phyloP scores from a whole-genome alignment of 2,797 vertebrate species.

The Prunella strophiata region DNA sequence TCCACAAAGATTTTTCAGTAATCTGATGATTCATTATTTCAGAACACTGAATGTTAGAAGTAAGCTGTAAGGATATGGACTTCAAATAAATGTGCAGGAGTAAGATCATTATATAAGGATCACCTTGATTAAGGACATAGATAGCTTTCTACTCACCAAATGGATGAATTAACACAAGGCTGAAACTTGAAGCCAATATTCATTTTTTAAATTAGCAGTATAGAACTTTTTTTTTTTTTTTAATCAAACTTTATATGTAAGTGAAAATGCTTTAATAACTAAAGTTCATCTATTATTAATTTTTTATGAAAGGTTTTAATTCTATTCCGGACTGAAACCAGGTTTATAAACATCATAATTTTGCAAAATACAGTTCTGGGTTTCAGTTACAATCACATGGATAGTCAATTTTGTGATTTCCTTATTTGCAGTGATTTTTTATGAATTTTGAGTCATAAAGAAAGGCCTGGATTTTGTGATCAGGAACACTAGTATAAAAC shows the following conservation, averaged over 20 bases:
- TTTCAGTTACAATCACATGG: not conserved
- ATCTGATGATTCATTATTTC: not conserved
- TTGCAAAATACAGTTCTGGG: not conserved
- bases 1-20: not conserved
- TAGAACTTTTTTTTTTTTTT: fast-evolving
- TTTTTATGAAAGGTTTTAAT: fast-evolving
- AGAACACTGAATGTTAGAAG: not conserved
- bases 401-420: not conserved
- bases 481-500: not conserved
- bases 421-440: not conserved
- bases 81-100: not conserved
- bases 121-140: not conserved
- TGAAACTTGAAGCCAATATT: not conserved
- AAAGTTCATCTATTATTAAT: not conserved
- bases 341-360: not conserved
- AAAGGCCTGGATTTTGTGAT: not conserved
- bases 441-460: not conserved
- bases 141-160: not conserved
- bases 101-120: not conserved
- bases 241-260: not conserved
- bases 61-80: not conserved
- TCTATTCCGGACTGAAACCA: not conserved
- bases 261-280: not conserved
- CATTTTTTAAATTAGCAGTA: not conserved
- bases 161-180: not conserved